Base-by-base conservation (phyloP, 92 coral and sea anemone species). In the Epizoanthus rinbou region DNA sequence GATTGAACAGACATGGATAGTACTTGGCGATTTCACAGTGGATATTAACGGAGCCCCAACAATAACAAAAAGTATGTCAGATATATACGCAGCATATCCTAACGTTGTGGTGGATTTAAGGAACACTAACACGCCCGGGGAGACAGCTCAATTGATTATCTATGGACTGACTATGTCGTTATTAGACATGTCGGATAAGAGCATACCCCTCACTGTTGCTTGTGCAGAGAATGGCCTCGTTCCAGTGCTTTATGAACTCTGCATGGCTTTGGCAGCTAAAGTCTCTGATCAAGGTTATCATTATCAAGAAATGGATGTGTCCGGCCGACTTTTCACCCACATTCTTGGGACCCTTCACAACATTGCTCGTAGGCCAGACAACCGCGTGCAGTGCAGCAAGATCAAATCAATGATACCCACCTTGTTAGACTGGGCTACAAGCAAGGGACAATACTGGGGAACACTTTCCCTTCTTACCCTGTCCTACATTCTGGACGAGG, bases 341-440 rank as follows among this genome's bases (percentile, higher is more conserved):
- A 78, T 71, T 4, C 82, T 78, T 8, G 82, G 82, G 18, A 60
- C 82, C 50, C 58, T 78, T 19, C 69, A 78, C 22, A 78, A 78
- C 71, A 78, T 78, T 41, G 82, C 82, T 39, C 70, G 82, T 13
- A 78, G 82, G 52, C 71, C 57, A 3, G 82, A 78, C 19, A 78
- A 78, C 11, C 82, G 82, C 24, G 65, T 11, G 59, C 57, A 41
- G 2, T 78, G 82, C 82, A 7, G 39, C 17, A 60, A 78, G 35
- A 65, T 78, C 15, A 78, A 62, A 54, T 78, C 82, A 9, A 43
- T 78, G 58, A 57, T 78, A 7, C 82, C 82, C 3, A 78, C 82
- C n/a, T 22, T 78, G 71, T 65, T 78, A 4, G 82, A 78, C 15
- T 78, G 82, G 82, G 47, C 82, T 25, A 78, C 82, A 6, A 78